Conservation (phyloP, 2,113 vertebrate genomes). For the Colossoma macropomum region DNA sequence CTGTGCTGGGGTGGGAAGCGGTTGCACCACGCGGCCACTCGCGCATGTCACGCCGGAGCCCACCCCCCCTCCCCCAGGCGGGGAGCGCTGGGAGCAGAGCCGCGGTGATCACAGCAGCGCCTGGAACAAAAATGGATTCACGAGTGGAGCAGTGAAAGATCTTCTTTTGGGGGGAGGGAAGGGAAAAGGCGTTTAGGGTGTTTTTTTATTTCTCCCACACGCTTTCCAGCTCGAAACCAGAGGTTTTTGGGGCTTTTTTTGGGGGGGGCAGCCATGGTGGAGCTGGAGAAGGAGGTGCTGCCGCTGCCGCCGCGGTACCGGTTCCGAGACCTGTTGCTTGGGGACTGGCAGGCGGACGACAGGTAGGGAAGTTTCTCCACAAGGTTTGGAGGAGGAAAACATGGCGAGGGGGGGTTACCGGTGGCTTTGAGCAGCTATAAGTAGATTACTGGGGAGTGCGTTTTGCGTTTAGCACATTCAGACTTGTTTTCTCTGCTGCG, state of each 20-base stretch:
- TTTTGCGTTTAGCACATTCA: too few species aligned
- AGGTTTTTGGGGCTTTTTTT: neutral
- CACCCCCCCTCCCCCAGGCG: slow-evolving; percentile 66
- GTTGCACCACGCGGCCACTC: slow-evolving; percentile 68
- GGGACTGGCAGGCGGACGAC: slow-evolving; percentile 85
- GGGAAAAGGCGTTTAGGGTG: neutral
- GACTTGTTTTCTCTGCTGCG: too few species aligned
- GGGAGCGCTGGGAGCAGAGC: slow-evolving; percentile 12
- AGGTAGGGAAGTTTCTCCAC: slow-evolving; percentile 70
- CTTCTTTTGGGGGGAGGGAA: neutral
- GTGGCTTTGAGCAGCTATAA: neutral
- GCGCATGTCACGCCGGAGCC: slow-evolving; percentile 56
- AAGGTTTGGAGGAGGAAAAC: neutral
- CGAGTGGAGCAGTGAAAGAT: slow-evolving; percentile 7
- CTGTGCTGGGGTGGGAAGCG: slow-evolving; percentile 68
- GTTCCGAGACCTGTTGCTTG: slow-evolving; percentile 87
- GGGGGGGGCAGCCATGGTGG: slow-evolving; percentile 70
- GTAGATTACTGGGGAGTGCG: neutral
- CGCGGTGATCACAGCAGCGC: slow-evolving; percentile 7
- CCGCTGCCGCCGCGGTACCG: slow-evolving; percentile 85
- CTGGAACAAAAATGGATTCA: neutral
- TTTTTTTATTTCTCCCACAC: neutral
- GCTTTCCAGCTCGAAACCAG: neutral
- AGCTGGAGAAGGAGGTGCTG: slow-evolving; percentile 84
- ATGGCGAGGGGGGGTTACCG: neutral